Evolutionary conservation across 2,113 vertebrate genomes (phyloP), one percentile per base, ranked within the genome.

Genomic region (Eudyptes chrysolophus): DNA sequence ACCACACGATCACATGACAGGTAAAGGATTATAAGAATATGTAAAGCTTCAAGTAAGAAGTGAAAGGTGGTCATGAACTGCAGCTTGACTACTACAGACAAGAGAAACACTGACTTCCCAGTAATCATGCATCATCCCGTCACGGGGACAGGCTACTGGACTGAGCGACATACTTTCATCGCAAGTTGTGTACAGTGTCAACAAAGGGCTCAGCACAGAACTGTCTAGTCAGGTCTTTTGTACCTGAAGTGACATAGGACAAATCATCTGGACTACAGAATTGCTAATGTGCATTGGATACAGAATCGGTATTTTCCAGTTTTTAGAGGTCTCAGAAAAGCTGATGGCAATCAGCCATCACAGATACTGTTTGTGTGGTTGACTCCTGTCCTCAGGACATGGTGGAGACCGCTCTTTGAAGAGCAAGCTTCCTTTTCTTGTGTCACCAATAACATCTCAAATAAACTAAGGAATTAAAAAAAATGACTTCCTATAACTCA

Each of bases 81-180:
- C 34, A 22, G 27, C 81, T n/a, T n/a, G 14, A 26, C 48, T 58
- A 48, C 25, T 58, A 48, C 25, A 90, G 65, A 54, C 19, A 61
- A 75, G 32, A 80, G 71, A 29, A 86, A 57, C 17, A 5, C 3
- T 30, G 62, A 69, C 42, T 71, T 51, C 42, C 9, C 25, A 49
- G 52, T 38, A 60, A 71, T 2, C 0, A 0, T 8, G 16, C 40
- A n/a, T 49, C 61, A 68, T 8, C 52, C 70, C 4, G 2, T 32
- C 76, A 27, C 52, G 64, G 55, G 62, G 30, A 21, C 9, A 4
- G 71, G 60, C 9, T 42, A 9, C 27, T 20, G 32, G 42, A 55
- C 1, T 34, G 17, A 72, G 25, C 3, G 1, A 22, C 1, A 1
- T 44, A 16, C 49, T 49, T 21, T 10, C 1, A 1, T 11, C 42